Evolutionary conservation across 2,113 vertebrate genomes (phyloP).

Genomic region (Odocoileus virginianus): DNA sequence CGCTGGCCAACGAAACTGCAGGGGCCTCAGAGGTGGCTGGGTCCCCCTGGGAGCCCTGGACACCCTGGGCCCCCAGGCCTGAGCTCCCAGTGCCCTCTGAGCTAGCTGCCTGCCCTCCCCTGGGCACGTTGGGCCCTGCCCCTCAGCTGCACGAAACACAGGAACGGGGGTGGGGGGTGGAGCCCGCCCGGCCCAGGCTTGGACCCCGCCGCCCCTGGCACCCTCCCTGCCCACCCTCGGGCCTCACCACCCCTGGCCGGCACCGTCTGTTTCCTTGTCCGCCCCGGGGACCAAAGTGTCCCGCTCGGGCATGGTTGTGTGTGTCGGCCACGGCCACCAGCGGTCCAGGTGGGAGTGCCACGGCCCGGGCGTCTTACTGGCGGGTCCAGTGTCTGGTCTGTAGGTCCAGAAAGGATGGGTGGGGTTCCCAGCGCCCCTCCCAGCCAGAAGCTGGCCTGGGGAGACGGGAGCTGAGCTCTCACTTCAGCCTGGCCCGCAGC

Average conservation of each 20-base stretch:
- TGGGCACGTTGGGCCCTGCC: neutral
- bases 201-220: neutral
- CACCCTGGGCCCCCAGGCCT: neutral
- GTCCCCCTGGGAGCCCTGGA: neutral
- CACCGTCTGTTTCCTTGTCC: neutral
- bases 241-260: too few relatives aligned
- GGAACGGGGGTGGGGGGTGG: neutral
- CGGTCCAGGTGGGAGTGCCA: accelerated
- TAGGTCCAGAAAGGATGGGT: neutral
- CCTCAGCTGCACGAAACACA: neutral
- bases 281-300: accelerated
- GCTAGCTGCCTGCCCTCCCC: neutral
- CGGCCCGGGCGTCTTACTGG: neutral
- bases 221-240: neutral
- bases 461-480: neutral
- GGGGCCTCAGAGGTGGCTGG: neutral
- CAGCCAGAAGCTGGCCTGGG: neutral
- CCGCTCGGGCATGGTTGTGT: accelerated
- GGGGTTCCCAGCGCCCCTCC: neutral
- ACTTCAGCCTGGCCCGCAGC: neutral
- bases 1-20: neutral
- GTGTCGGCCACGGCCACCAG: accelerated
- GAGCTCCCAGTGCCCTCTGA: neutral
- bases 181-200: neutral
- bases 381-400: neutral